Base-by-base conservation (phyloP, 30 jellyfish, hydroid and myxozoan species). In the Clytia hemisphaerica region DNA sequence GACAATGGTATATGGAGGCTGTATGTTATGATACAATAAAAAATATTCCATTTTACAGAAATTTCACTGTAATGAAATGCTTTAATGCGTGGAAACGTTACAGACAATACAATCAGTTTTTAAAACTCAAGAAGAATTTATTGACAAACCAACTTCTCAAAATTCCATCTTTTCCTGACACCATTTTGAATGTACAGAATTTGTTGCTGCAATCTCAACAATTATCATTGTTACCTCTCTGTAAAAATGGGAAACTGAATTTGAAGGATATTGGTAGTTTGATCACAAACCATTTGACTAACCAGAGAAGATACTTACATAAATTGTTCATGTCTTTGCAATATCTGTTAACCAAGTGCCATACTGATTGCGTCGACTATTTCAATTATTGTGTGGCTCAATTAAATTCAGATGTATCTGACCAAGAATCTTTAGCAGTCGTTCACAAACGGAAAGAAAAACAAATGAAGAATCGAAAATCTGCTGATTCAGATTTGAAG, bases 1-100 rank as follows among this genome's bases (percentile, higher is more conserved):
- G 95, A 14, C 88, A 77, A 34, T 77, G 93, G 95, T 85, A 77
- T 58, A 60, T 77, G 31, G 93, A 85, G 48, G 95, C 93, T 1
- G 38, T 74, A 3, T 84, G 55, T 51, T 85, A 32, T 49, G 60
- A 66, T 25, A 62, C 89, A 9, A 33, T 85, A 6, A 48, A 60
- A 72, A 71, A 72, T 26, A 71, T 69, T 1, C 44, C 36, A 15
- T 72, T 58, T 65, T 85, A 77, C 89, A 66, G 75, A 32, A 85
- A 40, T 19, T 85, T 28, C 44, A 62, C 47, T 5, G 54, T 61
- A 25, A 55, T 21, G 37, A 85, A 85, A 55, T 51, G 79, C 3
- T 71, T 77, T 31, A 30, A 12, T 60, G 32, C 24, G 29, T 85
- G 95, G 95, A 85, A 51, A 69, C 47, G 37, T 24, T 45, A 60